Evolutionary conservation across 35 echinoderm and acorn worm species (phyloP), one percentile per base, ranked within the genome.

Genomic region (Stichopus chloronotus): DNA sequence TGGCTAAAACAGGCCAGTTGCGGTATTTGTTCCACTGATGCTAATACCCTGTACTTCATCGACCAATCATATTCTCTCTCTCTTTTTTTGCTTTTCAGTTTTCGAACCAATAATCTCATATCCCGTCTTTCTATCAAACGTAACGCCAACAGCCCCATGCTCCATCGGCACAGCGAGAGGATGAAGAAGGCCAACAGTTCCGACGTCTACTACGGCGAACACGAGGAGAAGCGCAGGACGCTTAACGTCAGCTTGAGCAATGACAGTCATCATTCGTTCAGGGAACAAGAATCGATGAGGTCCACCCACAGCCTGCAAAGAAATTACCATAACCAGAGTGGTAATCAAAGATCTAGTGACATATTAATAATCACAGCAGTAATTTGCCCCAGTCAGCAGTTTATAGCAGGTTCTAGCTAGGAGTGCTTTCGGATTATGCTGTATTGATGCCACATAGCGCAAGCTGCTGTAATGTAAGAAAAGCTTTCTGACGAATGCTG

Each of bases 111-210:
- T 87, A 97, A 90, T 63, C 94, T 97, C 52, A 97, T 97, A 60
- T 97, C 96, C 4, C 87, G 96, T 58, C 94, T 97, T 68, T 97
- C 96, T 71, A 98, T 98, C 74, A 95, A 98, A 68, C 92, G 94
- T 68, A 98, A 93, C 79, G 93, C 94, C 83, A 98, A 98, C 79
- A 95, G 96, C 43, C 94, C 96, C 7, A 98, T 98, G 96, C 91
- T 95, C 60, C 94, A 98, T 74, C 94, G 96, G 19, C 93, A 95
- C 94, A 98, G 96, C 86, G 96, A 95, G 54, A 81, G 94, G 52
- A 78, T 94, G 57, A 95, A 98, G 71, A 98, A 93, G 86, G 59
- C 83, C 13, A 88, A 63, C 65, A 93, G 71, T 74, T 55, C 91
- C 5, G 91, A 94, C 8, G 59, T 81, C 5, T 87, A 91, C 83